Percentiles rank a stretch among this genome's conserved stretches.
phyloP scores from a whole-genome alignment of 2,113 vertebrate genomes.

The Pantherophis guttatus region DNA sequence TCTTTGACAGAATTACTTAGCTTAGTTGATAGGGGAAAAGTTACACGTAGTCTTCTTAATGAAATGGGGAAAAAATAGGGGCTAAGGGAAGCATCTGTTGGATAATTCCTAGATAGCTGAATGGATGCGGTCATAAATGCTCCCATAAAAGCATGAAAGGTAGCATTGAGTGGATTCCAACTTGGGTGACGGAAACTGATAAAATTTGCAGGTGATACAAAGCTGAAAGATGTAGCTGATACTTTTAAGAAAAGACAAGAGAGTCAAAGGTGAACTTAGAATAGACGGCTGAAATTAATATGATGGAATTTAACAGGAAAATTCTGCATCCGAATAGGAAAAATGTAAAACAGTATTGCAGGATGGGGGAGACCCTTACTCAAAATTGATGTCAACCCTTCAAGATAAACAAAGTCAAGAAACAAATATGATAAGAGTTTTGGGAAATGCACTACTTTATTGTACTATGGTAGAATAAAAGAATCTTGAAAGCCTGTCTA shows the following conservation, averaged over 20 bases:
- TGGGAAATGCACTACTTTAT: not conserved
- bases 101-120: not conserved
- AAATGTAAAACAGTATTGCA: not conserved
- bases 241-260: not conserved
- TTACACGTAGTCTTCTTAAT: not conserved
- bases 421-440: not conserved
- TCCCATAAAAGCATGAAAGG: not conserved
- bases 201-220: not conserved
- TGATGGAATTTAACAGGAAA: not conserved
- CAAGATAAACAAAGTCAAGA: not conserved
- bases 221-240: not conserved
- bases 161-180: not conserved
- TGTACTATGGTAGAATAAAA: not conserved
- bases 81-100: not conserved
- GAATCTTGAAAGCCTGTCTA: not conserved
- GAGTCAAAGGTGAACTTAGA: not conserved
- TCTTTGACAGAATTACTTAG: not conserved
- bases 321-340: not conserved
- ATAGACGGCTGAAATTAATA: not conserved
- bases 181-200: not conserved
- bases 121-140: not conserved
- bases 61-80: not conserved
- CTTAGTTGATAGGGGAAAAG: not conserved
- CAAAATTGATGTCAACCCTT: not conserved
- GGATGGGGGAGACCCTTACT: not conserved